phyloP scores from a whole-genome alignment of 2,797 vertebrate species.

The Poeciliopsis turneri region DNA sequence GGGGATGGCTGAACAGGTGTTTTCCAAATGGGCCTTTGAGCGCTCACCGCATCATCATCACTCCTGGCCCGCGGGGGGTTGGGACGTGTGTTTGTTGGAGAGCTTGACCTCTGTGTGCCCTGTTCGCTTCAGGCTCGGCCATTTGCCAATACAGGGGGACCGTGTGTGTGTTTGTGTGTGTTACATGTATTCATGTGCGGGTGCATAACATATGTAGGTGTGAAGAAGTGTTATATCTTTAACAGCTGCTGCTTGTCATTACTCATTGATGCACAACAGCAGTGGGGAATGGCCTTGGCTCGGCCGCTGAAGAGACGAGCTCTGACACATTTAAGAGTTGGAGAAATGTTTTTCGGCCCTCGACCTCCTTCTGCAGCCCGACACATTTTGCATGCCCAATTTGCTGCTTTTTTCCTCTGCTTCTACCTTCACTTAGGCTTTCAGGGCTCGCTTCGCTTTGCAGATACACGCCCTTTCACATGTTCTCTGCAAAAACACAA shows the following conservation, averaged over 20 bases:
- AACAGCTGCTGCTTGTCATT: slow-evolving; percentile 74
- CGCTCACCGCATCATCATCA: slow-evolving; percentile 59
- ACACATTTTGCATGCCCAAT: slow-evolving; percentile 36
- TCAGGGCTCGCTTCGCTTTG: slow-evolving; percentile 1
- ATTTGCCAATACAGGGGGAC: slow-evolving; percentile 63
- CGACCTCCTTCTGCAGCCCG: slow-evolving; percentile 20
- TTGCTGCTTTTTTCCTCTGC: slow-evolving; percentile 33
- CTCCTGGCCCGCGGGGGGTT: slow-evolving; percentile 21
- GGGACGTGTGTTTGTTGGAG: slow-evolving; percentile 35
- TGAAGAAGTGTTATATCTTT: slow-evolving; percentile 72
- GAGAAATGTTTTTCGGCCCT: slow-evolving; percentile 51
- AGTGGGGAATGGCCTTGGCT: slow-evolving; percentile 38
- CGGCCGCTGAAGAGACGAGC: slow-evolving; percentile 39
- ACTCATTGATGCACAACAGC: slow-evolving; percentile 70
- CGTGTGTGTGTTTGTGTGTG: slow-evolving; percentile 4
- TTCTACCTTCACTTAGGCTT: slow-evolving; percentile 22
- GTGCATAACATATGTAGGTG: slow-evolving; percentile 69
- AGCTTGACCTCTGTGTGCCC: slow-evolving; percentile 73
- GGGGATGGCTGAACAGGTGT: slow-evolving; percentile 81
- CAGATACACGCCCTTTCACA: slow-evolving; percentile 1
- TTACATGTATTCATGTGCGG: slow-evolving; percentile 38
- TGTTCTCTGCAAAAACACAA: no score
- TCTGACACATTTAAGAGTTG: slow-evolving; percentile 61
- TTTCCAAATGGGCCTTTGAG: slow-evolving; percentile 82
- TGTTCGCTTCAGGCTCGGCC: slow-evolving; percentile 72